Evolutionary conservation across 1,140 invertebrate species (phyloP).

Genomic region (Drosophila kikkawai): DNA sequence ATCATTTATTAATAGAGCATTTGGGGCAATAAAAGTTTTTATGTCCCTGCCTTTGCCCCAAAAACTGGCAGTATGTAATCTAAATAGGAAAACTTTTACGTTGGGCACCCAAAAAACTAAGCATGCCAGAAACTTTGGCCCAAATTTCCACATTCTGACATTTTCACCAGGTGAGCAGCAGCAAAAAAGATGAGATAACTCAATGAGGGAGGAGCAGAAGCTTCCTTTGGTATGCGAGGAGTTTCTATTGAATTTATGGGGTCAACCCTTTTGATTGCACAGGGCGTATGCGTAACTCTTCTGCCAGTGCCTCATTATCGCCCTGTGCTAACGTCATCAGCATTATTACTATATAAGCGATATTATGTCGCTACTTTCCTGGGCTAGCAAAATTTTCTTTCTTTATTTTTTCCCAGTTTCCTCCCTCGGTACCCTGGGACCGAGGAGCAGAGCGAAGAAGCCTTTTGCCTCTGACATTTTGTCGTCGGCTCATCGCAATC

Average conservation of each 20-base stretch:
- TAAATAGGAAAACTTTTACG: conserved; percentile 59
- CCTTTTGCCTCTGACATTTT: conserved; percentile 73
- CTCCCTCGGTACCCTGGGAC: neutral
- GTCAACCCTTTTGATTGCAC: conserved; percentile 47
- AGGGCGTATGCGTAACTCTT: conserved; percentile 52
- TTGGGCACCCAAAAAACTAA: conserved; percentile 33
- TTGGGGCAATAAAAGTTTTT: conserved; percentile 46
- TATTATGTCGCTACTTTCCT: conserved; percentile 49
- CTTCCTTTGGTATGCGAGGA: conserved; percentile 38
- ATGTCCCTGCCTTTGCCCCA: conserved; percentile 1
- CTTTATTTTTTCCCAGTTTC: neutral
- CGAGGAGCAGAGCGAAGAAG: conserved; percentile 19
- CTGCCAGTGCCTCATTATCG: conserved; percentile 26
- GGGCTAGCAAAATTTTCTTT: conserved; percentile 5
- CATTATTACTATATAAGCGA: conserved; percentile 62
- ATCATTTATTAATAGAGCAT: conserved; percentile 64
- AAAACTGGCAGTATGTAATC: conserved; percentile 40
- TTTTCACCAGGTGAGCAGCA: conserved; percentile 6
- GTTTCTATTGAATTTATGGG: conserved; percentile 44
- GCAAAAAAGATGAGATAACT: conserved; percentile 54
- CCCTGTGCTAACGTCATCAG: conserved; percentile 44
- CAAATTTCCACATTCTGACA: conserved; percentile 10
- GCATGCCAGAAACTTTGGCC: conserved; percentile 35
- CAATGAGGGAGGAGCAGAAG: conserved; percentile 36
- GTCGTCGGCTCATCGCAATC: conserved; percentile 78